phyloP scores from a whole-genome alignment of 2,113 vertebrate species.

The Bubalus kerabau region DNA sequence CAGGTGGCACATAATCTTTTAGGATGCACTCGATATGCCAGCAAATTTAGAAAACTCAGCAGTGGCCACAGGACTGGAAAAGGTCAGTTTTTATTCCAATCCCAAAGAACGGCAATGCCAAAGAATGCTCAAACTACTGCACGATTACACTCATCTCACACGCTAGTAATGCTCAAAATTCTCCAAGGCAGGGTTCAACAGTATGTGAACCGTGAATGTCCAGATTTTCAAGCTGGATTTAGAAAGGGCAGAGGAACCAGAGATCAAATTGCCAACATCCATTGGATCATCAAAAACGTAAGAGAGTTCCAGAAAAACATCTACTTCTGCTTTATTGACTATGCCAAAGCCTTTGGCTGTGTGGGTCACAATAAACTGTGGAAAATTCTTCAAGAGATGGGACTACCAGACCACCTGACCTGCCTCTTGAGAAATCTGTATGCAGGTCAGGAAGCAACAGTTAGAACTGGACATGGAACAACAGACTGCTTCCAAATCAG shows the following conservation, averaged over 20 bases:
- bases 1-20: not conserved
- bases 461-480: not conserved
- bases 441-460: not conserved
- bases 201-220: not conserved
- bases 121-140: not conserved
- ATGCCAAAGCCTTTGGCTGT: not conserved
- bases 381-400: not conserved
- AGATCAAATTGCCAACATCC: not conserved
- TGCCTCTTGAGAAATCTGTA: not conserved
- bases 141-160: not conserved
- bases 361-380: not conserved
- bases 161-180: not conserved
- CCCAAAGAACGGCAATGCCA: not conserved
- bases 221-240: not conserved
- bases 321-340: not conserved
- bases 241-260: not conserved
- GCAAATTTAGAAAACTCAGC: not conserved
- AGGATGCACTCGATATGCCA: not conserved
- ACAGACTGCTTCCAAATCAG: not conserved
- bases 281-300: accelerated
- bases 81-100: not conserved
- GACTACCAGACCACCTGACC: not conserved
- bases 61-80: not conserved
- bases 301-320: not conserved
- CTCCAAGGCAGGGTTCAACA: not conserved